Evolutionary conservation across 1,140 invertebrate genomes (phyloP), one percentile per base, ranked within the genome.

Genomic region (Monomorium pharaonis): DNA sequence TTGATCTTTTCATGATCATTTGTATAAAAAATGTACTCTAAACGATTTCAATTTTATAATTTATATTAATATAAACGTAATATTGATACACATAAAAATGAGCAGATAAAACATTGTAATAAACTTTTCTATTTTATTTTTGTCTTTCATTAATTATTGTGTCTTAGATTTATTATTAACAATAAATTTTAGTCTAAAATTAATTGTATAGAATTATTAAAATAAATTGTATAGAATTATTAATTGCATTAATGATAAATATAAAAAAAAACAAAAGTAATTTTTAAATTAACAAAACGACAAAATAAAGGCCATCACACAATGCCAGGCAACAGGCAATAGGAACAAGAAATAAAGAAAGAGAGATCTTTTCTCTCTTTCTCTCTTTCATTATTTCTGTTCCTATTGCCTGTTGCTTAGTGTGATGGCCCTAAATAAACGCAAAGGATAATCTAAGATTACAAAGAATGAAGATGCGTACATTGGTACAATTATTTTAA

Each of bases 401-500:
- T n/a, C n/a, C n/a, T n/a, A n/a, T n/a, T n/a, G n/a, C n/a, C n/a
- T n/a, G n/a, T n/a, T n/a, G n/a, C n/a, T n/a, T n/a, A n/a, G n/a
- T n/a, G n/a, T n/a, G n/a, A n/a, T n/a, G n/a, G n/a, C n/a, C n/a
- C n/a, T n/a, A 30, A n/a, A 49, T 14, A 33, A 21, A 27, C 5
- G 30, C 6, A 37, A 33, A 74, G n/a, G 5, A 21, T 44, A 54
- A 74, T 74, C 3, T 69, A 16, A 54, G 10, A 72, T 2, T 56
- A 54, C 37, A 18, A 47, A 74, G 14, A 44, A 80, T 37, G 16
- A 49, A 56, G 30, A 42, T 24, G 6, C 51, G 33, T 65, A 65
- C 44, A 58, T 84, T 44, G n/a, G 51, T 16, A 75, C 37, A 65
- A 67, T 70, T 33, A 18, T 74, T 72, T 77, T 65, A 84, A 77